These are phyloP conservation scores for Hippocampus mohnikei DNA, from an alignment of 2,113 vertebrate genomes.

Conservation along the genomic window DNA sequence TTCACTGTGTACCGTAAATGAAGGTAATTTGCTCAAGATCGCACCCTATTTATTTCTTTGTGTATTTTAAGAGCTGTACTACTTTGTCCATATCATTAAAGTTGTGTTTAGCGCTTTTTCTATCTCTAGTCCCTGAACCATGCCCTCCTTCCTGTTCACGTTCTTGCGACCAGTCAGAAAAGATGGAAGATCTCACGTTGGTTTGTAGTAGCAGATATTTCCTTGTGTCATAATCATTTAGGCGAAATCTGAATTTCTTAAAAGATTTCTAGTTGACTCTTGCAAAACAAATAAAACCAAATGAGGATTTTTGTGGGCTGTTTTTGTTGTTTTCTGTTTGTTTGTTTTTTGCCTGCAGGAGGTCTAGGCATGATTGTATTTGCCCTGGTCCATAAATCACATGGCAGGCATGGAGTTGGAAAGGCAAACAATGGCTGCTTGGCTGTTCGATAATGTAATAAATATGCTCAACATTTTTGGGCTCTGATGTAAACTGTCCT, in stretches of 20 bases:
- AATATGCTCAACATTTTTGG: conserved; percentile 34
- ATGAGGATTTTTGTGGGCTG: not conserved
- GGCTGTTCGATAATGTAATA: conserved; percentile 29
- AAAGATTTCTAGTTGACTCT: not conserved
- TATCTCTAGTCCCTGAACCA: not conserved
- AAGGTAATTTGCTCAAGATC: too few species aligned
- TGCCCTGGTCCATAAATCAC: conserved; percentile 31
- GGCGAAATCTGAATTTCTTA: not conserved
- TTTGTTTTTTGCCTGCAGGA: conserved; percentile 7
- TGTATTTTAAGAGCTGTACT: not conserved
- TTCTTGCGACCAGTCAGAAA: not conserved
- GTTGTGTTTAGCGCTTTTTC: not conserved
- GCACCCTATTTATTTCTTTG: too few species aligned
- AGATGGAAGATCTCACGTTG: too few species aligned
- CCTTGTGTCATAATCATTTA: not conserved
- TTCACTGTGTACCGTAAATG: too few species aligned
- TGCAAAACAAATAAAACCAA: not conserved
- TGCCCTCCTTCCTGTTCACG: not conserved
- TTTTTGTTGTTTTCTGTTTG: not conserved
- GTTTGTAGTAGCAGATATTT: not conserved
- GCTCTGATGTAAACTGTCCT: conserved; percentile 31
- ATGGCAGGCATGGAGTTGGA: conserved; percentile 21
- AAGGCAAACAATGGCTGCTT: conserved; percentile 36
- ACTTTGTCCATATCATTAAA: not conserved
- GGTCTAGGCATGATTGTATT: conserved; percentile 29